These are phyloP conservation scores for Sylvilagus floridanus DNA, from an alignment of 2,797 vertebrate genomes.

Conservation along the genomic window DNA sequence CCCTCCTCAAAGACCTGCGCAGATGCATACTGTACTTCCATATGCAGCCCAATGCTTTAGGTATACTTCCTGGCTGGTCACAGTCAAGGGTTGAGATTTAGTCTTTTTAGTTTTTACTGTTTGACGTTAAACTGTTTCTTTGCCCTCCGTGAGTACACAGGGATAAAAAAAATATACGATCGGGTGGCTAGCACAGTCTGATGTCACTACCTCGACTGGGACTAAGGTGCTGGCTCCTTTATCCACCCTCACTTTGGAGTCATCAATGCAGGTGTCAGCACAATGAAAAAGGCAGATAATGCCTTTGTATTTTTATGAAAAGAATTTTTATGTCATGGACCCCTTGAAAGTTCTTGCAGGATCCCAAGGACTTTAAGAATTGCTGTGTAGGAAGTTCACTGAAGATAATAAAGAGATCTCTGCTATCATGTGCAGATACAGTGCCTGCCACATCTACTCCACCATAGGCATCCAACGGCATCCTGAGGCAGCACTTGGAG, in stretches of 20 bases:
- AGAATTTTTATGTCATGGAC: not conserved
- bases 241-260: not conserved
- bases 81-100: not conserved
- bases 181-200: not conserved
- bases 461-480: not conserved
- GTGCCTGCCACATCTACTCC: not conserved
- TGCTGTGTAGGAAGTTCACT: not conserved
- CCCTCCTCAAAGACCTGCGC: not conserved
- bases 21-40: not conserved
- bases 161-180: not conserved
- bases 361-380: not conserved
- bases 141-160: not conserved
- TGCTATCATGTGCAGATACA: not conserved
- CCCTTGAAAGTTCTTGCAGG: not conserved
- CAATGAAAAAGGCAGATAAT: not conserved
- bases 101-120: constrained; percentile 35
- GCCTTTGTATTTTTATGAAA: constrained; percentile 35
- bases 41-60: not conserved
- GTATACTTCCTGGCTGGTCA: not conserved
- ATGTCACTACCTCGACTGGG: not conserved
- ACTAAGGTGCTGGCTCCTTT: not conserved
- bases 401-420: not conserved
- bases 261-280: not conserved
- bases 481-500: not conserved
- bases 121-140: not conserved